Conservation (phyloP, 2,888 invertebrate genomes). For the Amphiduros pacificus region DNA sequence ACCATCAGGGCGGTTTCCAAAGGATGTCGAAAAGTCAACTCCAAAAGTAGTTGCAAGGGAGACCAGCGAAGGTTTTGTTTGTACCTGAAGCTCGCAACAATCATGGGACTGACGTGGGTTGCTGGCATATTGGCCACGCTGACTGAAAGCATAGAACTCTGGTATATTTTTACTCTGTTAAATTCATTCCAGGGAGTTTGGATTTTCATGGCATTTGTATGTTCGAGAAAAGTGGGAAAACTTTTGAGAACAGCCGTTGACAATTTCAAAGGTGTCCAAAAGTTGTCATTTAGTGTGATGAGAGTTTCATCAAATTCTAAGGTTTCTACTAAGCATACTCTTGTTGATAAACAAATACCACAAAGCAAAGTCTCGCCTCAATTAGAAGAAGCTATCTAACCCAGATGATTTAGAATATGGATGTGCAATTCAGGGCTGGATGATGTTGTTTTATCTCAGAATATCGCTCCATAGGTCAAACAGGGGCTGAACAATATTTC, state of each 20-base stretch:
- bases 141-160: slow-evolving; percentile 40
- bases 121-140: slow-evolving; percentile 58
- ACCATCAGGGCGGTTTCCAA: slow-evolving; percentile 55
- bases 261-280: not conserved
- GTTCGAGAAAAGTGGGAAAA: slow-evolving; percentile 39
- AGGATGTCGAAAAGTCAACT: not conserved
- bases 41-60: not conserved
- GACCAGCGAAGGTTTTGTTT: slow-evolving; percentile 17
- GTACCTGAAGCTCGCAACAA: slow-evolving; percentile 37
- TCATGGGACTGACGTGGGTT: slow-evolving; percentile 62
- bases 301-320: not conserved
- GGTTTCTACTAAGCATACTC: not conserved
- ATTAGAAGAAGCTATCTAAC: no score
- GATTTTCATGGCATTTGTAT: slow-evolving; percentile 57
- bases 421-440: no score
- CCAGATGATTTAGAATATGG: no score
- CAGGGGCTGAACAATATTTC: no score
- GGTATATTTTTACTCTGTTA: slow-evolving; percentile 61
- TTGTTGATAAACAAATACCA: not conserved
- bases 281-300: not conserved
- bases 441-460: no score
- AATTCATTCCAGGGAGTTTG: slow-evolving; percentile 66
- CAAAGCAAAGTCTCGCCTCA: not conserved
- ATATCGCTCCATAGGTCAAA: no score
- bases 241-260: slow-evolving; percentile 2